A percentile compares a stretch with the other conserved stretches of the same genome.
Evolutionary conservation across 1,140 invertebrate genomes (phyloP).

Genomic region (Drosophila rufa): DNA sequence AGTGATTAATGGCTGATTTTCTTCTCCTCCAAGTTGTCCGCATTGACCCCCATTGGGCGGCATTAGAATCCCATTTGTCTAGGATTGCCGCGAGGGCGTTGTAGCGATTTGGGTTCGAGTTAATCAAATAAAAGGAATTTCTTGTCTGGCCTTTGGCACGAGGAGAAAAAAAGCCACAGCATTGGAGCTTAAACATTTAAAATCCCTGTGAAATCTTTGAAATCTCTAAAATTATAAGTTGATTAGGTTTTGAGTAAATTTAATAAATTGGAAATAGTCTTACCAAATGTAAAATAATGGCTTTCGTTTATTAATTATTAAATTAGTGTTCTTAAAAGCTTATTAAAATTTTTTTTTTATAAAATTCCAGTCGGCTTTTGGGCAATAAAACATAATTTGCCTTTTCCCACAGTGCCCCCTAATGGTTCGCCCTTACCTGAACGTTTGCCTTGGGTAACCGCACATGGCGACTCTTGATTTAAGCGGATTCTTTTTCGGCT

Average conservation of each 20-base stretch:
- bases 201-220: too few relatives aligned
- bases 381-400: background rate
- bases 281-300: too few relatives aligned
- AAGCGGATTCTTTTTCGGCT: conserved; percentile 42
- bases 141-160: background rate
- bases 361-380: background rate
- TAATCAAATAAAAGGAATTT: conserved; percentile 36
- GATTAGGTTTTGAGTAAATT: too few relatives aligned
- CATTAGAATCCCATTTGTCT: conserved; percentile 74
- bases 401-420: background rate
- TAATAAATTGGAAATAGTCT: too few relatives aligned
- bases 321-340: too few relatives aligned
- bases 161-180: background rate
- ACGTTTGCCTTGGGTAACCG: conserved; percentile 16
- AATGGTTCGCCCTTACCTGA: conserved; percentile 4
- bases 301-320: background rate
- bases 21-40: conserved; percentile 22
- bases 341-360: background rate
- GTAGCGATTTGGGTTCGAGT: background rate
- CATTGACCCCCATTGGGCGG: conserved; percentile 44
- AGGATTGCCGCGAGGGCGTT: conserved; percentile 2
- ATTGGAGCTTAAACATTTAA: too few relatives aligned
- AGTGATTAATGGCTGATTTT: conserved; percentile 74
- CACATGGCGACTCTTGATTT: conserved; percentile 44
- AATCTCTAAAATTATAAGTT: too few relatives aligned